Evolutionary conservation across 2,888 invertebrate genomes (phyloP), one percentile per base, ranked within the genome.

Genomic region (Tinea semifulvella): DNA sequence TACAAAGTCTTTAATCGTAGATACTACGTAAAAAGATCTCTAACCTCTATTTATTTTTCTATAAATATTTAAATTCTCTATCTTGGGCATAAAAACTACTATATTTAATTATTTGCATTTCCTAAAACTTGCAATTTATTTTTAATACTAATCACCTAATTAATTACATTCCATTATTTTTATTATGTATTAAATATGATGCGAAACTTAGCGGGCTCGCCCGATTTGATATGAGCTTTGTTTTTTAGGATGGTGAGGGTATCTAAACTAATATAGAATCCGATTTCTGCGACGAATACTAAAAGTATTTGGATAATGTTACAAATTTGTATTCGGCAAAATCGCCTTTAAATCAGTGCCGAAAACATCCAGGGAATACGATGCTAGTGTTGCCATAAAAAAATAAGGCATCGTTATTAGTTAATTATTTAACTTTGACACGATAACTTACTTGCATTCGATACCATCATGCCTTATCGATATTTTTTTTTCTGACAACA

Each of bases 271-370:
- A 60, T 67, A 69, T 68, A 70, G 65, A 65, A 71, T 67, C 59
- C 65, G 66, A 70, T 70, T 70, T 70, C 70, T 70, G 72, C 68
- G 58, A 67, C 56, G 64, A 38, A 73, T 76, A 74, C 69, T 75
- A 64, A 74, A 68, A 74, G 69, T 77, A 76, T 76, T 11, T 72
- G 70, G 63, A 73, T 61, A n/a, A 58, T 76, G 74, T 80, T 80
- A 79, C 79, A 80, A 80, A 80, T 77, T 80, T 77, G 79, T 80
- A 80, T 77, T 76, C 68, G 36, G 25, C 27, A 27, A 27, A 27
- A 27, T 27, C 31, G 31, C 31, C 31, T 14, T 13, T 2, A 13
- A 13, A 31, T 3, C 36, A 36, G 36, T 36, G 36, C 36, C 18
- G 18, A 18, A 22, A 22, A 22, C 5, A 7, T 7, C 5, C 5